A percentile compares a stretch with the other conserved stretches of the same genome.
Evolutionary conservation across 2,797 vertebrate species (phyloP).

Genomic region (Lycodopsis pacificus): DNA sequence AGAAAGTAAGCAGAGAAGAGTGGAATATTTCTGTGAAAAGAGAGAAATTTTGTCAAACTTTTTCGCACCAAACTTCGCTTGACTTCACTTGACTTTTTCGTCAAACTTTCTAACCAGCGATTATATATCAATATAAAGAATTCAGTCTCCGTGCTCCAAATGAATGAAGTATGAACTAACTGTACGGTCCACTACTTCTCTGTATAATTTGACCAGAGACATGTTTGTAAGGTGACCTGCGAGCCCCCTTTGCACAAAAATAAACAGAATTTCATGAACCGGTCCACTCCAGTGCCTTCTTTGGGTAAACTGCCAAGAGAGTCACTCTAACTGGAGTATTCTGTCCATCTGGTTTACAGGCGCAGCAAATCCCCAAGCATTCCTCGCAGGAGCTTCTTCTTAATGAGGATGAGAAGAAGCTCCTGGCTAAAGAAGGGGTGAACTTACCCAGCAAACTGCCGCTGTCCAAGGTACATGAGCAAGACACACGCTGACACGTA

Average conservation of each 20-base stretch:
- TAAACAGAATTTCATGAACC: conserved; percentile 3
- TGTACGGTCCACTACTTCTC: background rate
- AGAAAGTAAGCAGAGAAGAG: conserved; percentile 58
- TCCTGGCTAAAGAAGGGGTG: conserved; percentile 93
- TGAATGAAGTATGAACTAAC: background rate
- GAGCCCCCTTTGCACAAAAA: background rate
- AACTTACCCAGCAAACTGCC: conserved; percentile 90
- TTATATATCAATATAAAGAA: background rate
- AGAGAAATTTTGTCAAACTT: background rate
- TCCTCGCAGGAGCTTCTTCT: conserved; percentile 89
- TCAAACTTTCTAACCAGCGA: background rate
- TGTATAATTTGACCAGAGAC: background rate
- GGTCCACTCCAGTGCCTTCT: conserved; percentile 2
- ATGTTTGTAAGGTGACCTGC: background rate
- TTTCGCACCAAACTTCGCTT: background rate
- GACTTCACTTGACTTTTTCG: background rate
- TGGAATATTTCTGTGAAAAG: background rate
- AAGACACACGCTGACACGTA: conserved; percentile 3
- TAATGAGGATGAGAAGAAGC: conserved; percentile 94
- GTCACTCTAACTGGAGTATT: conserved; percentile 35
- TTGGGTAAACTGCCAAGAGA: conserved; percentile 5
- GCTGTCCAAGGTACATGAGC: conserved; percentile 90
- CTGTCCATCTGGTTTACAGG: conserved; percentile 66
- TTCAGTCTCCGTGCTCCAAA: background rate
- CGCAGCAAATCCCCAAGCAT: conserved; percentile 72